These are phyloP conservation scores for Phoebastria nigripes DNA, from an alignment of 2,797 vertebrate species.

Conservation along the genomic window DNA sequence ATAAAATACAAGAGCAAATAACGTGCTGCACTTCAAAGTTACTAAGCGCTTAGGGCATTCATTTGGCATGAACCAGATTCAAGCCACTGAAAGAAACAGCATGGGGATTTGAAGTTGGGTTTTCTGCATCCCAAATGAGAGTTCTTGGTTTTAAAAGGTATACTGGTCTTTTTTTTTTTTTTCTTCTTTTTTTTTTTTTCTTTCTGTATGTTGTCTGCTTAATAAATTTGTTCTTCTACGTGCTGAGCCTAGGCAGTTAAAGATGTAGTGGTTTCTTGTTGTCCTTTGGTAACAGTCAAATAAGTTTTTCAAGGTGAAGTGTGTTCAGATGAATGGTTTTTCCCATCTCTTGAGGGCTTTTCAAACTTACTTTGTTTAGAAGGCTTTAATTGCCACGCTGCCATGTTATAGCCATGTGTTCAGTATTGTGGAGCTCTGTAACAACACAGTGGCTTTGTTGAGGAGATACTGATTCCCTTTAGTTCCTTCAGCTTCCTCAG, in stretches of 20 bases:
- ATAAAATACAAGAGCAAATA: neutral
- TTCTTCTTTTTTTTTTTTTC: too few species aligned
- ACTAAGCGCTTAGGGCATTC: neutral
- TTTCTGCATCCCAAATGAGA: neutral
- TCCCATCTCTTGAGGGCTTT: neutral
- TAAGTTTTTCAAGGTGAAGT: neutral
- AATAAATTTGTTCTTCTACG: neutral
- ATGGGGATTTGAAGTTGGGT: neutral
- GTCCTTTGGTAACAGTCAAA: neutral
- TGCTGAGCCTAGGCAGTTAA: neutral
- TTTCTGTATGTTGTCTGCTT: neutral
- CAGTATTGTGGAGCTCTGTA: neutral
- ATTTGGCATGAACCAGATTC: slow-evolving; percentile 7
- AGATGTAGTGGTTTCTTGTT: neutral
- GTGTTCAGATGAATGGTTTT: neutral
- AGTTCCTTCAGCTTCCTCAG: neutral
- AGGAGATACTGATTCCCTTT: neutral
- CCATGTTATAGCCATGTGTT: accelerated
- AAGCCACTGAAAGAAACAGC: neutral
- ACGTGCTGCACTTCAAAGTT: slow-evolving; percentile 7
- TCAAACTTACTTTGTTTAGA: neutral
- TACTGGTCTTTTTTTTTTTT: accelerated
- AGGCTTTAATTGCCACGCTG: neutral
- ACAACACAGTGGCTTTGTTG: neutral
- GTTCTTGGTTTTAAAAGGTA: neutral